These are phyloP conservation scores for Caenorhabditis auriculariae DNA, from an alignment of 2,888 invertebrate genomes.

Conservation along the genomic window DNA sequence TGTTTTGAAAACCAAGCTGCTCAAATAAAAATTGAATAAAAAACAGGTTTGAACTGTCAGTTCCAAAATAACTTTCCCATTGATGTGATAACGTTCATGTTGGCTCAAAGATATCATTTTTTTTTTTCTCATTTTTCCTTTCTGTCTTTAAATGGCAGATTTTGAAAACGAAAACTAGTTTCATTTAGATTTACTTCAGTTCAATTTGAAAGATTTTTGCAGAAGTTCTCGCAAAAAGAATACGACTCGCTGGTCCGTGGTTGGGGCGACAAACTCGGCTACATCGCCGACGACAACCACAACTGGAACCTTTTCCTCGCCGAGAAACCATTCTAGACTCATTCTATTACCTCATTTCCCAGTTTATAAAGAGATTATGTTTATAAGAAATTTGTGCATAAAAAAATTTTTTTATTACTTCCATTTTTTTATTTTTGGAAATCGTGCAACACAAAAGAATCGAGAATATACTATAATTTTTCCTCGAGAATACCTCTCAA, in stretches of 20 bases:
- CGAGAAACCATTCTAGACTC: constrained; percentile 38
- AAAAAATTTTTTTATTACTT: too few species aligned
- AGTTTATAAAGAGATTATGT: too few species aligned
- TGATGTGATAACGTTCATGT: neutral
- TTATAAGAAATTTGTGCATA: too few species aligned
- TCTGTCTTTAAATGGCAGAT: too few species aligned
- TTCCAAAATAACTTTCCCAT: neutral
- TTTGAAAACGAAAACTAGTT: too few species aligned
- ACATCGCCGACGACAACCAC: constrained; percentile 66
- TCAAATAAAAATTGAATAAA: neutral
- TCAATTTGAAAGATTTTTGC: too few species aligned
- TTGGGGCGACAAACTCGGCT: constrained; percentile 66
- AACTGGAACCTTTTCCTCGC: constrained; percentile 66
- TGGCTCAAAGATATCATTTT: constrained; percentile 4
- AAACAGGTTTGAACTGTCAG: neutral
- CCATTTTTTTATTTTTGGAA: too few species aligned
- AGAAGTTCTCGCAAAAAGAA: constrained; percentile 68
- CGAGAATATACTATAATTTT: too few species aligned
- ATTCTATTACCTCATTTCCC: too few species aligned
- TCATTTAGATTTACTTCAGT: too few species aligned
- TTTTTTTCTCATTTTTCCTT: neutral
- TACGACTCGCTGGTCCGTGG: constrained; percentile 68
- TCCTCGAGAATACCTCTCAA: too few species aligned
- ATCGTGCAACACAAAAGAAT: too few species aligned
- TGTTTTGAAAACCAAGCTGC: neutral